Percentiles rank a stretch among this genome's conserved stretches.
These are phyloP conservation scores for Luperina testacea DNA, from an alignment of 2,888 invertebrate genomes.

Conservation along the genomic window DNA sequence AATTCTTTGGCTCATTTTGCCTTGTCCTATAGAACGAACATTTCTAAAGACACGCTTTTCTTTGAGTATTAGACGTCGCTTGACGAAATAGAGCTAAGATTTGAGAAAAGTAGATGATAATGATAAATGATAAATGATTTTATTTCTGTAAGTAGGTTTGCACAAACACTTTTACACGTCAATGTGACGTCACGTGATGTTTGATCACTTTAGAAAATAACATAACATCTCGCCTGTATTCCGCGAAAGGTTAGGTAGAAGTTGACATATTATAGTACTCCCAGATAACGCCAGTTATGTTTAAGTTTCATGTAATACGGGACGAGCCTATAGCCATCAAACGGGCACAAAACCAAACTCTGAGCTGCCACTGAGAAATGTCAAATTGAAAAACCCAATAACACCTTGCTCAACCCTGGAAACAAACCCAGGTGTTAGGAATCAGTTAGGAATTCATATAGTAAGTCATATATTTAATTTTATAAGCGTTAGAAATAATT, in stretches of 20 bases:
- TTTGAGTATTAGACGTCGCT: not conserved
- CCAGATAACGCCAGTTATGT: not conserved
- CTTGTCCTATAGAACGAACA: not conserved
- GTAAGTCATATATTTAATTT: too few relatives aligned
- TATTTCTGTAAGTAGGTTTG: too few relatives aligned
- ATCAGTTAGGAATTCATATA: too few relatives aligned
- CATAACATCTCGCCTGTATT: not conserved
- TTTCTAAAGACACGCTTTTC: not conserved
- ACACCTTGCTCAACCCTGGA: not conserved
- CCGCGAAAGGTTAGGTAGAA: not conserved
- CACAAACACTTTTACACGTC: too few relatives aligned
- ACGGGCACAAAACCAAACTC: too few relatives aligned
- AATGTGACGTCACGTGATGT: too few relatives aligned
- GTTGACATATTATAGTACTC: not conserved
- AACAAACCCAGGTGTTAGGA: too few relatives aligned
- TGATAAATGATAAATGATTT: too few relatives aligned
- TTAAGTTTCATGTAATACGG: too few relatives aligned
- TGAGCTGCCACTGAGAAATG: too few relatives aligned
- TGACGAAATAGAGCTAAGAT: not conserved
- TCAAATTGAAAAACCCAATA: not conserved
- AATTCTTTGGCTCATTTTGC: not conserved
- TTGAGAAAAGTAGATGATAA: not conserved
- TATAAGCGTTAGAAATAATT: too few relatives aligned
- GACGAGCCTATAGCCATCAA: too few relatives aligned
- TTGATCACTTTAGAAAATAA: not conserved